Conservation (phyloP, 1,140 invertebrate species). For the Arion vulgaris region DNA sequence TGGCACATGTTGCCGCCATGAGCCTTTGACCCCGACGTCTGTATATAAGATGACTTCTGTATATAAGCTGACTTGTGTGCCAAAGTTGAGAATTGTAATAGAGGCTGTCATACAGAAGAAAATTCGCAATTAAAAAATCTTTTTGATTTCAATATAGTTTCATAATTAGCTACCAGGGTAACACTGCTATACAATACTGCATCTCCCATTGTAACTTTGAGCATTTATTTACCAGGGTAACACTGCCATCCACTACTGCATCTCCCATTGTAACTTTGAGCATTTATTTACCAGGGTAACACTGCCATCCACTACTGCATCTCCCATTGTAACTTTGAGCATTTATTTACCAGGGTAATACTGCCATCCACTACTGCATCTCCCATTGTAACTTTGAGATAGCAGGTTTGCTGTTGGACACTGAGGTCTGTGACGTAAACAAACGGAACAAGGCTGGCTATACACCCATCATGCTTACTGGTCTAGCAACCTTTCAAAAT, state of each 20-base stretch:
- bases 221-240: no score
- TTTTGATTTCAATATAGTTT: no score
- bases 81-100: no score
- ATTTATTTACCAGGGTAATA: slow-evolving; percentile 91
- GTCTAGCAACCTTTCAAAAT: slow-evolving; percentile 85
- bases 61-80: no score
- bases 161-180: no score
- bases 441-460: slow-evolving; percentile 92
- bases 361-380: slow-evolving; percentile 95
- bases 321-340: slow-evolving; percentile 94
- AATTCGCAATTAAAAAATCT: no score
- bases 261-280: slow-evolving; percentile 95
- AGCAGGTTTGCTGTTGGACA: slow-evolving; percentile 90
- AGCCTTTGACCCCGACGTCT: no score
- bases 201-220: slow-evolving; percentile 96
- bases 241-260: slow-evolving; percentile 94
- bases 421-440: slow-evolving; percentile 91
- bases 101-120: no score
- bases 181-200: slow-evolving; percentile 95
- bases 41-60: no score
- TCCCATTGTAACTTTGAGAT: slow-evolving; percentile 95
- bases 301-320: slow-evolving; percentile 96
- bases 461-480: slow-evolving; percentile 91
- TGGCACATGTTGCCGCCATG: no score
- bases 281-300: no score